These are phyloP conservation scores for Struthidea cinerea DNA, from an alignment of 2,113 vertebrate species.

Conservation along the genomic window DNA sequence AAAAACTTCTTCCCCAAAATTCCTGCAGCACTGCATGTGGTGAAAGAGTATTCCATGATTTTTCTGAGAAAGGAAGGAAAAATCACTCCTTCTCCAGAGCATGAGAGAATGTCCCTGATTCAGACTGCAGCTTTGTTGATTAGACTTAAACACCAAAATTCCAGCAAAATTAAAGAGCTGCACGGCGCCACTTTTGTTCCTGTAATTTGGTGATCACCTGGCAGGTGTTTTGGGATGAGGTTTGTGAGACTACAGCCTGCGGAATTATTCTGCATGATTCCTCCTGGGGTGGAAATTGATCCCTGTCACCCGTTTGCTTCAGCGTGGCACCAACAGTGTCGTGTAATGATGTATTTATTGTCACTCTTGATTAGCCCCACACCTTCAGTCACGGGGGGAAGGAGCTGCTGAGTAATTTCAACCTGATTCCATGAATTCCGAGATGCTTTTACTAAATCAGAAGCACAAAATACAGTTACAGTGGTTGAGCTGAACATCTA, in stretches of 20 bases:
- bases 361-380: neutral
- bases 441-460: neutral
- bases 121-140: neutral
- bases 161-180: neutral
- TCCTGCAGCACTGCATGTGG: neutral
- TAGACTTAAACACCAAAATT: neutral
- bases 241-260: neutral
- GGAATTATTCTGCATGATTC: neutral
- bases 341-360: accelerated
- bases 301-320: neutral
- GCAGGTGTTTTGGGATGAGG: neutral
- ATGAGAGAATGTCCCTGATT: accelerated
- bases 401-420: neutral
- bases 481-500: accelerated
- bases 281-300: neutral
- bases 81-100: neutral
- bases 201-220: neutral
- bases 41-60: neutral
- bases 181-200: neutral
- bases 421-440: neutral
- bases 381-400: neutral
- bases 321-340: neutral
- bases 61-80: neutral
- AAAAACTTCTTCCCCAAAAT: neutral
- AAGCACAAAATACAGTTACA: neutral